Conservation (phyloP, 2,113 vertebrate genomes). For the Dromaius novaehollandiae region DNA sequence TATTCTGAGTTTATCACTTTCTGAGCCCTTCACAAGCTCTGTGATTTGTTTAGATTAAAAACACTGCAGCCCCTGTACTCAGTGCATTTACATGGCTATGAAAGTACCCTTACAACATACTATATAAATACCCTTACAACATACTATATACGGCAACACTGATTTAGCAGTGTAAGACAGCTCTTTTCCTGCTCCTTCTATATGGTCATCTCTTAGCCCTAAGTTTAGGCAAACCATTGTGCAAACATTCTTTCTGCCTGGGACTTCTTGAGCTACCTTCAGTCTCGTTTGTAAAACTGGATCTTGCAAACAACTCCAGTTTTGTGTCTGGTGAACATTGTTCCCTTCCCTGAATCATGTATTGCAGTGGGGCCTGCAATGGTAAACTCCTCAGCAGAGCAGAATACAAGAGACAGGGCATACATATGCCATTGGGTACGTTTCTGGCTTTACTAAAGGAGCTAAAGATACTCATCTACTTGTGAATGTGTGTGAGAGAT, state of each 20-base stretch:
- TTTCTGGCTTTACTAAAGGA: neutral
- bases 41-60: neutral
- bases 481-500: neutral
- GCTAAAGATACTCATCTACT: neutral
- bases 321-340: neutral
- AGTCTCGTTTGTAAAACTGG: neutral
- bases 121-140: too few relatives aligned
- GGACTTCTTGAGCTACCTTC: neutral
- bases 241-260: neutral
- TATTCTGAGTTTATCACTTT: neutral
- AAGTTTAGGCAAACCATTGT: fast-evolving
- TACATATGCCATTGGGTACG: neutral
- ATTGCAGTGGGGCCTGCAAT: neutral
- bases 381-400: fast-evolving
- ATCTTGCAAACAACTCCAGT: neutral
- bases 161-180: neutral
- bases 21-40: fast-evolving
- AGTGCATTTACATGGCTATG: neutral
- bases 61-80: fast-evolving
- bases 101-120: neutral
- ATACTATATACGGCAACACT: fast-evolving
- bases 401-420: neutral
- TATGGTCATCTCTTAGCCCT: neutral
- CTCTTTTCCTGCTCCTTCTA: fast-evolving
- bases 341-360: neutral